Base-by-base conservation (phyloP, 2,113 vertebrate genomes). In the Thalassarche chlororhynchos region DNA sequence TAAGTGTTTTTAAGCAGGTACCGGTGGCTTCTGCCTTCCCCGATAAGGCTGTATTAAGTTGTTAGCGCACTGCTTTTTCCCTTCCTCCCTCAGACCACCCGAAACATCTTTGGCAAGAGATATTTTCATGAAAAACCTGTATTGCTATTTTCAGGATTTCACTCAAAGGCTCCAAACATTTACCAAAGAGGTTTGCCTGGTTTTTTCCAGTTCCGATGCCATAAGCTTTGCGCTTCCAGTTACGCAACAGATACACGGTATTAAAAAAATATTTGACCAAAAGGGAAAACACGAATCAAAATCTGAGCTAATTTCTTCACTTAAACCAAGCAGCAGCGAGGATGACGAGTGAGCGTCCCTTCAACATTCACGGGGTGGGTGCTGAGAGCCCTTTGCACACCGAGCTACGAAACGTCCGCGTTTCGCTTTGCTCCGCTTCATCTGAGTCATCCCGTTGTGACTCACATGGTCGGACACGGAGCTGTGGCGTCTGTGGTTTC, bases 371-470 rank as follows among this genome's bases (percentile, higher is more conserved):
- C 0, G 5, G 68, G 77, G 62, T 6, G 77, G 69, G 23, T 26
- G 70, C 65, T 8, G 55, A 46, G 74, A 29, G 65, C 74, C 51
- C 83, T 92, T 31, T 28, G 88, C 66, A 8, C 3, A 0, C 40
- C 34, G 46, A 32, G 54, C 40, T 6, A 3, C 0, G 18, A 10
- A 55, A 57, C 8, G 0, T 4, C 65, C 17, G 1, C 58, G 1
- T 38, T 52, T 57, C 9, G 3, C 0, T 12, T 9, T 10, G 65
- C 61, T 70, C 57, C 46, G 2, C 3, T 0, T 17, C 20, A 0
- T 3, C 66, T 11, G 74, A 84, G 21, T 60, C 89, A 87, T 0
- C 44, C 18, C 2, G 0, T 0, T 0, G 31, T 65, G 87, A 82
- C 65, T 70, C 87, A 55, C 54, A 3, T 1, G 12, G 62, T 23